Base-by-base conservation (phyloP, 2,888 invertebrate genomes). In the Cheilosia scutellata region DNA sequence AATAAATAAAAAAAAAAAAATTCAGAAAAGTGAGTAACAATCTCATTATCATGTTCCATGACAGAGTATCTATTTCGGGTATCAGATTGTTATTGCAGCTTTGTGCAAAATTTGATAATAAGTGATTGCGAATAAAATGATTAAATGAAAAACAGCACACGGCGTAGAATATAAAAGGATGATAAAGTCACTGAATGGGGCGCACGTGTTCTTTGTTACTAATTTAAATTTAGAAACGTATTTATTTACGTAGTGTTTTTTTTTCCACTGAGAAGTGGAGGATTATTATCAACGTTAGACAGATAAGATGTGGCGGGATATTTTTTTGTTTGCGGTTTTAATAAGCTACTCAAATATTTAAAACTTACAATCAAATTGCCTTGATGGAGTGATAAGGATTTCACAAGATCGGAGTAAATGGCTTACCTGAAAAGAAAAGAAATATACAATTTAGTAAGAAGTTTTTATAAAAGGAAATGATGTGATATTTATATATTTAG, bases 391-490 rank as follows among this genome's bases (percentile, higher is more conserved):
- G 60, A 44, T 20, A 51, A n/a, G 13, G 9, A 31, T 25, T 13
- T 2, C 16, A 42, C 4, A 11, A 44, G 16, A 49, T 53, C 55
- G 66, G 68, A 57, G 82, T 82, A 72, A 82, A 86, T 86, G 86
- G 47, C 86, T 82, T 86, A 86, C 86, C 86, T 86, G 77, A n/a
- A 86, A 86, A 31, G 13, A 77, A 53, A 76, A 47, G n/a, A 78
- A 70, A 79, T 13, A 55, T 53, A 58, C 37, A 20, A 5, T 42
- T 25, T 37, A 37, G 49, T 33, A 63, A 27, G 16, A 55, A 44
- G 40, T 9, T n/a, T 6, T 16, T 47, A 3, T 16, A 7, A 20
- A 20, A n/a, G n/a, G n/a, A n/a, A n/a, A n/a, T n/a, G n/a, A n/a
- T n/a, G n/a, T n/a, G n/a, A n/a, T n/a, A n/a, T n/a, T n/a, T n/a